Base-by-base conservation (phyloP, 2,797 vertebrate genomes). In the Artibeus lituratus region DNA sequence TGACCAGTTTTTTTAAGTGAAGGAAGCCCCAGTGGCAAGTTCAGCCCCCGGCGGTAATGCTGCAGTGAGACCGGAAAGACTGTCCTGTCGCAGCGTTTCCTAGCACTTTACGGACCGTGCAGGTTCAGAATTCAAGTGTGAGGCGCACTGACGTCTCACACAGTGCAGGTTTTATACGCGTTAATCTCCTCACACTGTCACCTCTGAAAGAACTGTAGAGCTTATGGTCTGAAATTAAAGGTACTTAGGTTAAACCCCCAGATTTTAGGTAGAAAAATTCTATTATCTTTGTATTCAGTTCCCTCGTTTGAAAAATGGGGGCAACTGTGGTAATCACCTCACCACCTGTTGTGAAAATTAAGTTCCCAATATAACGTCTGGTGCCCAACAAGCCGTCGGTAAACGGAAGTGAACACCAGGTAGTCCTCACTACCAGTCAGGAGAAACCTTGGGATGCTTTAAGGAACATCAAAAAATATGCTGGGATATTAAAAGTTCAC, bases 121-220 rank as follows among this genome's bases (percentile, higher is more conserved):
- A 24, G 15, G 53, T 44, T 70, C 65, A 94, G 6, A 90, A 74
- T 92, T 93, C 57, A 81, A 90, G 85, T 74, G 72, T 47, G 39
- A 94, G 22, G 37, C 37, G 62, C 1, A 39, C 19, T n/a, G 74
- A 87, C 8, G 73, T 15, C 7, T 65, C 22, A 89, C 91, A 57
- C 90, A 26, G 51, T 10, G 37, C 49, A 55, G 14, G 78, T 62
- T 90, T 91, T 69, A 70, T 7, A 86, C 18, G 22, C 26, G 22
- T 87, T 67, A 29, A 96, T 78, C 74, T 69, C 84, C 44, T 94
- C 37, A 73, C n/a, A 76, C 55, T 87, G 88, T 85, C 65, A 86
- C 65, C 80, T 90, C 37, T 78, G 78, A 78, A 87, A 92, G 91
- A 78, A 67, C 9, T 90, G 21, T 7, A 90, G 37, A 77, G 9